Evolutionary conservation across 2,113 vertebrate species (phyloP).

Genomic region (Siniperca knerii): DNA sequence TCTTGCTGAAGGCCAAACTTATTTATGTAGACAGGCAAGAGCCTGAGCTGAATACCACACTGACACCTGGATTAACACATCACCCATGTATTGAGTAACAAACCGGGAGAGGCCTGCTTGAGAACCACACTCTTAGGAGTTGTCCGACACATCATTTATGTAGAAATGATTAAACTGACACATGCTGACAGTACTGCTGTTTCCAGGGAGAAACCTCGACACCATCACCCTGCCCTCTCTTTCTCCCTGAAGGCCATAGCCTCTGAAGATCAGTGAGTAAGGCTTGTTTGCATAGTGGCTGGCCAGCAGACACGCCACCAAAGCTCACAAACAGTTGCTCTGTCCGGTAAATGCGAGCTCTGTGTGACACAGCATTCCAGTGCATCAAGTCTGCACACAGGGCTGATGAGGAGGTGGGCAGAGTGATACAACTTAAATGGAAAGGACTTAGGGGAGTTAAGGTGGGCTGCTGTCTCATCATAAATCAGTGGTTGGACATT

Average conservation of each 20-base stretch:
- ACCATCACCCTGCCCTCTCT: background rate
- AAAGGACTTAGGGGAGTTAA: background rate
- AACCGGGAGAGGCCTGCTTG: background rate
- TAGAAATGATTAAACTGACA: background rate
- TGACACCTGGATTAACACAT: background rate
- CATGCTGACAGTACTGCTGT: background rate
- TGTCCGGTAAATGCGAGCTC: constrained; percentile 34
- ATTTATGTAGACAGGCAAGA: background rate
- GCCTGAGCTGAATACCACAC: background rate
- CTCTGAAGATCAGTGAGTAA: constrained; percentile 40
- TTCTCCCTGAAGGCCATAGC: constrained; percentile 30
- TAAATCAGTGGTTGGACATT: background rate
- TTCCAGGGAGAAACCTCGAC: constrained; percentile 12
- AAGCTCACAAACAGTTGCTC: constrained; percentile 56
- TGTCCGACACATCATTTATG: background rate
- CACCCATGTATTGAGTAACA: no score
- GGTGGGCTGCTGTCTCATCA: background rate
- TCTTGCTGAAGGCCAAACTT: background rate
- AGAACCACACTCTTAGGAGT: background rate
- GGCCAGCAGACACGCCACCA: constrained; percentile 38
- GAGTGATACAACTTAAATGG: background rate
- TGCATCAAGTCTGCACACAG: constrained; percentile 20
- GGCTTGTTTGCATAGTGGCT: constrained; percentile 54
- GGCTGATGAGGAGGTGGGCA: background rate
- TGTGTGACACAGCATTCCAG: constrained; percentile 23